phyloP scores from a whole-genome alignment of 2,888 invertebrate genomes.

The Phorcus lineatus region DNA sequence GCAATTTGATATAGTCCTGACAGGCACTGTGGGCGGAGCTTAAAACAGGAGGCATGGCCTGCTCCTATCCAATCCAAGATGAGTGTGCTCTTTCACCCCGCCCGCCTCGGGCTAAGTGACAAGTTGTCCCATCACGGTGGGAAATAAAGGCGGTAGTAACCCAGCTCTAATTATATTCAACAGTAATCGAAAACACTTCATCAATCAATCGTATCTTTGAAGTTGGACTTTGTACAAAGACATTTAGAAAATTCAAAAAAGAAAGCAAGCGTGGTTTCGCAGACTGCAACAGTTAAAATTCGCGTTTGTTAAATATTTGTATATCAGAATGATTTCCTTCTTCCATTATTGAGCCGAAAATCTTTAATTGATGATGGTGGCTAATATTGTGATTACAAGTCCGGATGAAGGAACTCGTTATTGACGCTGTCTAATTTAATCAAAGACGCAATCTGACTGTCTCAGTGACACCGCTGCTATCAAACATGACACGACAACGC shows the following conservation, averaged over 20 bases:
- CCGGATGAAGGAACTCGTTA: too few relatives aligned
- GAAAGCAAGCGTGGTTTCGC: too few relatives aligned
- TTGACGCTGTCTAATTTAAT: too few relatives aligned
- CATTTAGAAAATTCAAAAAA: background rate
- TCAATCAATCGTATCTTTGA: constrained; percentile 7
- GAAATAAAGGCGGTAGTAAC: background rate
- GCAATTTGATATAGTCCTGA: constrained; percentile 1
- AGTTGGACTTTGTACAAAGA: background rate
- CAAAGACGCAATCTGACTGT: too few relatives aligned
- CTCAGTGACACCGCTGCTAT: too few relatives aligned
- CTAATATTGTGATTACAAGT: too few relatives aligned
- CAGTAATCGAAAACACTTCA: constrained; percentile 2
- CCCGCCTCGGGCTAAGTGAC: background rate
- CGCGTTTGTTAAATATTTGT: too few relatives aligned
- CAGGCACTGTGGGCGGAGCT: background rate
- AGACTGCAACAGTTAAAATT: too few relatives aligned
- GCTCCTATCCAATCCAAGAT: background rate
- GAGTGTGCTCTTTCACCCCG: background rate
- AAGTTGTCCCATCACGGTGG: background rate
- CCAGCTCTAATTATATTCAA: background rate
- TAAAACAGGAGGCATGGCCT: background rate
- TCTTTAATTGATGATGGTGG: too few relatives aligned
- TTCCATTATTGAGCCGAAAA: too few relatives aligned
- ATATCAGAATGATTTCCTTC: too few relatives aligned
- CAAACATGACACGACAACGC: too few relatives aligned